Conservation (phyloP, 2,113 vertebrate genomes). For the Rafetus swinhoei region DNA sequence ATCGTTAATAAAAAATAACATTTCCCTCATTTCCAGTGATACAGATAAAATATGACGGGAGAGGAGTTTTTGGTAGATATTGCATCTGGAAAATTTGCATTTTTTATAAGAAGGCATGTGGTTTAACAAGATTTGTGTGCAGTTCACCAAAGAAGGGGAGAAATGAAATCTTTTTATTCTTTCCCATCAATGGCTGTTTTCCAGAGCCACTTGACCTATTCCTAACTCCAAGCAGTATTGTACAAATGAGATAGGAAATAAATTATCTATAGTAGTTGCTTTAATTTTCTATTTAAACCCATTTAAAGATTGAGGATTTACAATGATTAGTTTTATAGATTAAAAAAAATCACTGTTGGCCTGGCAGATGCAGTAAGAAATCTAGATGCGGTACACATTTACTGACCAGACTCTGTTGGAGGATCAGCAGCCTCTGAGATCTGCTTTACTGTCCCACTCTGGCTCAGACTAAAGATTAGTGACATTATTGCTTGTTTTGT, state of each 20-base stretch:
- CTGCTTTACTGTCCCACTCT: fast-evolving
- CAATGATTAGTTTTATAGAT: neutral
- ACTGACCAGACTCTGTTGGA: neutral
- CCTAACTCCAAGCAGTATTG: constrained; percentile 18
- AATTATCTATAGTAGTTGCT: constrained; percentile 15
- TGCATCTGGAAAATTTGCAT: neutral
- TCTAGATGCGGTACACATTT: neutral
- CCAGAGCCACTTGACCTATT: neutral
- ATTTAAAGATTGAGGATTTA: constrained; percentile 53
- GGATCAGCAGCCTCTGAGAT: neutral
- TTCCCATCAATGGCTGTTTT: neutral
- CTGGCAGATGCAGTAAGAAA: neutral
- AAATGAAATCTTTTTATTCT: neutral
- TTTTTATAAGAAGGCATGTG: neutral
- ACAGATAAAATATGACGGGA: fast-evolving
- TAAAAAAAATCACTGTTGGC: neutral
- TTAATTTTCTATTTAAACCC: constrained; percentile 25
- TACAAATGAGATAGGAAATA: constrained; percentile 6
- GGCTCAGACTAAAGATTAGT: neutral
- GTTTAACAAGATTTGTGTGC: neutral
- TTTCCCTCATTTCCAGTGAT: neutral
- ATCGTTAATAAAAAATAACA: neutral
- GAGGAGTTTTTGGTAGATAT: neutral
- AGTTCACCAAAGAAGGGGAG: neutral
- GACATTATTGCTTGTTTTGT: neutral